A percentile compares a stretch with the other conserved stretches of the same genome.
Conservation (phyloP, 2,888 invertebrate species). For the Psococerastis gibbosa region DNA sequence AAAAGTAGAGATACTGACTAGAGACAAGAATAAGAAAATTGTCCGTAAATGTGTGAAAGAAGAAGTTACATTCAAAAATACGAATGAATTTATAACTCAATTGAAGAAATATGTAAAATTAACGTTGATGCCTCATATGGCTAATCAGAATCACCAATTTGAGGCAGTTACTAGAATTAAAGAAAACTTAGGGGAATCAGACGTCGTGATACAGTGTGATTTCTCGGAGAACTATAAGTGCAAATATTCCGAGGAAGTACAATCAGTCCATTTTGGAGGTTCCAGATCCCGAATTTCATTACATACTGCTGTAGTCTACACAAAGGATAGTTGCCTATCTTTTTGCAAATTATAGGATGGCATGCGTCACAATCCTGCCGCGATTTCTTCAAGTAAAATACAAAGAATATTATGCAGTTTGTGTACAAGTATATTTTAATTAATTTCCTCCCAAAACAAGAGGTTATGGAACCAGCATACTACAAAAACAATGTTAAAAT, state of each 20-base stretch:
- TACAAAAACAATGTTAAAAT: too few species aligned
- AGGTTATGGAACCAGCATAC: too few species aligned
- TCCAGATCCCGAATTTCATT: background rate
- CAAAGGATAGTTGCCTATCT: background rate
- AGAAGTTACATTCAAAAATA: background rate
- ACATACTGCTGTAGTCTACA: background rate
- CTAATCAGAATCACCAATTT: background rate
- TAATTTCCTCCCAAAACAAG: too few species aligned
- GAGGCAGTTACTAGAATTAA: background rate
- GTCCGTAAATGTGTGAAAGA: background rate
- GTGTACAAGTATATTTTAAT: too few species aligned
- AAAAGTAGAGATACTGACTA: background rate
- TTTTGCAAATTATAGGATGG: background rate
- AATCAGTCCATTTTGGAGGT: background rate
- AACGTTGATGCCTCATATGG: too few species aligned
- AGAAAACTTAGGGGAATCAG: background rate
- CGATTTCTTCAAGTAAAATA: too few species aligned
- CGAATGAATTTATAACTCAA: background rate
- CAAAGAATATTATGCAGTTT: too few species aligned
- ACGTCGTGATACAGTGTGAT: too few species aligned
- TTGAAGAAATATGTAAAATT: background rate
- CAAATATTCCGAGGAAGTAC: background rate
- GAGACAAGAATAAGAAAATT: background rate
- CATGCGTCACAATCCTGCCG: background rate
- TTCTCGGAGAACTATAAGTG: background rate